Percentiles rank a stretch among this genome's conserved stretches.
phyloP scores from a whole-genome alignment of 2,113 vertebrate genomes.

The Mastomys coucha region DNA sequence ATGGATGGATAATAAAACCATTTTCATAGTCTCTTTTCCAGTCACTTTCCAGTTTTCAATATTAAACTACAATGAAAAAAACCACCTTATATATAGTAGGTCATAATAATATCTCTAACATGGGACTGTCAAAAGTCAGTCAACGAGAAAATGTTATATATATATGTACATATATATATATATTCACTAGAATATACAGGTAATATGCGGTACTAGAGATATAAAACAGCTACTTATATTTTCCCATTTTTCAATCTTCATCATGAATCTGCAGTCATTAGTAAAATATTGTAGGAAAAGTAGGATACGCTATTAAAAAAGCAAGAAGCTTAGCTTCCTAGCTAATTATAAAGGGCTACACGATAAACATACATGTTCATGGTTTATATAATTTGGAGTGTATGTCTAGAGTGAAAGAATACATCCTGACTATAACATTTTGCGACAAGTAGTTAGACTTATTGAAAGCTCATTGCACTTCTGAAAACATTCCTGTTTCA shows the following conservation, averaged over 20 bases:
- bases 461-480: neutral
- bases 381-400: neutral
- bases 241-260: constrained; percentile 32
- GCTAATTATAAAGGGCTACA: neutral
- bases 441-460: neutral
- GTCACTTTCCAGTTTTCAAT: constrained; percentile 65
- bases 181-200: constrained; percentile 24
- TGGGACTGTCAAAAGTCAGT: constrained; percentile 53
- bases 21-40: constrained; percentile 75
- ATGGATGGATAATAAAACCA: constrained; percentile 57
- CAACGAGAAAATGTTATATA: neutral
- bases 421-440: neutral
- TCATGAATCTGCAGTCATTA: neutral
- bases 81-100: neutral
- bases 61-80: constrained; percentile 57
- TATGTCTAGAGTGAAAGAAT: neutral
- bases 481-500: neutral
- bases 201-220: neutral
- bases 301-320: neutral
- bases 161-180: neutral
- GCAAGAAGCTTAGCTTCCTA: neutral
- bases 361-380: neutral
- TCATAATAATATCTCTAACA: constrained; percentile 32
- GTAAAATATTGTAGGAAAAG: neutral
- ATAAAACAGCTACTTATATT: constrained; percentile 18